Base-by-base conservation (phyloP, 1,140 invertebrate genomes). In the Hetaerina americana region DNA sequence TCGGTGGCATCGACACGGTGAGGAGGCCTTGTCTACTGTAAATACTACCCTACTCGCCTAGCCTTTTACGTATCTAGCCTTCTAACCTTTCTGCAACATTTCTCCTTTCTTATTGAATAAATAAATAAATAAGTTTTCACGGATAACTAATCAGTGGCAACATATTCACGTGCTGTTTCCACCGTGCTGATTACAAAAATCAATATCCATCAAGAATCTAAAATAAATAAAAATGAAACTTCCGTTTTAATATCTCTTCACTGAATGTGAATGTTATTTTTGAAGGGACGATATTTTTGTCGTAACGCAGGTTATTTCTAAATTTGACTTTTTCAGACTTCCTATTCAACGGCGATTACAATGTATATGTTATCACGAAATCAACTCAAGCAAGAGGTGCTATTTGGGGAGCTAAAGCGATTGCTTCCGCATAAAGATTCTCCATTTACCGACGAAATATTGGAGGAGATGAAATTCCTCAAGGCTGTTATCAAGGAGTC, bases 401-500 rank as follows among this genome's bases (percentile, higher is more conserved):
- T 93, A 1, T 82, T 86, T 40, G 76, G 87, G 73, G 91, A 94
- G 81, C 78, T 92, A 0, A 74, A 78, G 12, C 77, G 75, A 0
- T 74, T 84, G 22, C 72, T 88, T 15, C 82, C 83, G 5, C 66
- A 79, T 8, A 81, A 84, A 76, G 73, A 79, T 72, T 79, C 81
- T 5, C 75, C 77, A 0, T 75, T 90, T 18, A 88, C 84, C 26
- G 78, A 80, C 0, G 79, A 87, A 5, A 80, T 79, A 15, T 78
- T 90, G 31, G 79, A 81, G 27, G 78, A 85, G 66, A 78, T 88
- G 73, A 77, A 80, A 6, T 90, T 87, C 74, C 75, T 90, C 1
- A 87, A 86, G 78, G 87, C 87, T 5, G 89, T 87, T 77, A 80
- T 91, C 2, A 89, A 88, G 75, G 89, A 91, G 78, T n/a, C n/a